Evolutionary conservation across 2,113 vertebrate genomes (phyloP), one percentile per base, ranked within the genome.

Genomic region (Bufo bufo): DNA sequence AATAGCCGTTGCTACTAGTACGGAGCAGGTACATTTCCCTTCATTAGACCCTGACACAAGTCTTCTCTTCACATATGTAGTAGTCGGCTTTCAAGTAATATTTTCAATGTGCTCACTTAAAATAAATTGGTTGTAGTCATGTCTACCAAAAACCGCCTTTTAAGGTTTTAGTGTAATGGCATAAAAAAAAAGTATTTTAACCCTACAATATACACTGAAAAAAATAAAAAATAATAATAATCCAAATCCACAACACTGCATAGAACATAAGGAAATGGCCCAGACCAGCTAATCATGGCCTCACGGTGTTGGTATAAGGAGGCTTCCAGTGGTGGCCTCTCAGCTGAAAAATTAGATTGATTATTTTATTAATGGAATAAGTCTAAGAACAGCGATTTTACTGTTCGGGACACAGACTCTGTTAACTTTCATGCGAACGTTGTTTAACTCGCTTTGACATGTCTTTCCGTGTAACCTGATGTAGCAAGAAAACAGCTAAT

Each of bases 391-490:
- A 69, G 47, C 20, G 63, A 84, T 69, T 69, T 54, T 13, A 69
- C 82, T 84, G 82, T 65, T 69, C 50, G 47, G 82, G 63, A 65
- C 63, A 71, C 82, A 10, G 63, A 71, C n/a, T 52, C 82, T 84
- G 82, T 50, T 66, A 52, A 69, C 65, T 52, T 49, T 84, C 82
- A 50, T 84, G 82, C 65, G 43, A 71, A 54, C 47, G 23, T 47
- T 52, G 82, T 71, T 69, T 85, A 75, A 85, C 83, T 74, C 66
- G 33, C 12, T 75, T 54, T 85, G 83, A 85, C 83, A 33, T 85
- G 50, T 72, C 52, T 85, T 85, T 85, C 83, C 83, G 54, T 85
- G 83, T 85, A 85, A 85, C 83, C 83, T 85, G 83, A 85, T 85
- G 83, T 72, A 59, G 69, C 83, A 85, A 85, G 83, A 85, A 84